Evolutionary conservation across 1,140 invertebrate genomes (phyloP).

Genomic region (Luehdorfia chinensis): DNA sequence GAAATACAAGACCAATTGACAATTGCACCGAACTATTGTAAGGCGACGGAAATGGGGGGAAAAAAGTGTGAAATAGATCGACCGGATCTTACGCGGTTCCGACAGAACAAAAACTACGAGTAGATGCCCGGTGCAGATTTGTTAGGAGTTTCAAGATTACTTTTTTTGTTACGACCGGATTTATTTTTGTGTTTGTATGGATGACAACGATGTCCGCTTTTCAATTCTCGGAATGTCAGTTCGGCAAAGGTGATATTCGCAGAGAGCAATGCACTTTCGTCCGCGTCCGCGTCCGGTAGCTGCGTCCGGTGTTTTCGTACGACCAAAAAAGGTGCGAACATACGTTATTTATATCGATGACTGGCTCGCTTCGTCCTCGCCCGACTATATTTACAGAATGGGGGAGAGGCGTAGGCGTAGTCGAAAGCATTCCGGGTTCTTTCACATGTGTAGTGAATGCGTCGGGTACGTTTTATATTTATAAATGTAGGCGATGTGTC

Average conservation of each 20-base stretch:
- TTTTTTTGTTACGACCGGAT: slow-evolving; percentile 34
- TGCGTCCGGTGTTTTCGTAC: slow-evolving; percentile 68
- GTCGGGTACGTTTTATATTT: slow-evolving; percentile 2
- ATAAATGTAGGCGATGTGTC: slow-evolving; percentile 8
- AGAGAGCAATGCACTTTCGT: slow-evolving; percentile 52
- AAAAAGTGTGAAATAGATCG: slow-evolving; percentile 20
- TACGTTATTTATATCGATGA: slow-evolving; percentile 66
- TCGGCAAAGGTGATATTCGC: slow-evolving; percentile 46
- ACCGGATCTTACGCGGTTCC: slow-evolving; percentile 32
- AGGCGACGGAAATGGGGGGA: slow-evolving; percentile 21
- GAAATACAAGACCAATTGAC: slow-evolving; percentile 41
- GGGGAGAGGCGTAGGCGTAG: slow-evolving; percentile 47
- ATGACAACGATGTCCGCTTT: slow-evolving; percentile 55
- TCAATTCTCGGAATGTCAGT: slow-evolving; percentile 43
- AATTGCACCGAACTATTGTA: slow-evolving; percentile 25
- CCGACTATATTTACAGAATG: slow-evolving; percentile 51
- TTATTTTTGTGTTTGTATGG: slow-evolving; percentile 41
- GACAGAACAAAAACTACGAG: slow-evolving; percentile 37
- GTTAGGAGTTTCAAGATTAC: slow-evolving; percentile 6
- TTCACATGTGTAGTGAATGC: slow-evolving; percentile 13
- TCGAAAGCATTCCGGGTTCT: slow-evolving; percentile 30
- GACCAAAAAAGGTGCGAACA: slow-evolving; percentile 73
- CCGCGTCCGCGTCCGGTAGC: slow-evolving; percentile 65
- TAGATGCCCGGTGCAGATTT: too few species aligned
- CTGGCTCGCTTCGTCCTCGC: slow-evolving; percentile 41